A percentile compares a stretch with the other conserved stretches of the same genome.
These are phyloP conservation scores for Schizothorax lantsangensis DNA, from an alignment of 2,797 vertebrate genomes.

Conservation along the genomic window DNA sequence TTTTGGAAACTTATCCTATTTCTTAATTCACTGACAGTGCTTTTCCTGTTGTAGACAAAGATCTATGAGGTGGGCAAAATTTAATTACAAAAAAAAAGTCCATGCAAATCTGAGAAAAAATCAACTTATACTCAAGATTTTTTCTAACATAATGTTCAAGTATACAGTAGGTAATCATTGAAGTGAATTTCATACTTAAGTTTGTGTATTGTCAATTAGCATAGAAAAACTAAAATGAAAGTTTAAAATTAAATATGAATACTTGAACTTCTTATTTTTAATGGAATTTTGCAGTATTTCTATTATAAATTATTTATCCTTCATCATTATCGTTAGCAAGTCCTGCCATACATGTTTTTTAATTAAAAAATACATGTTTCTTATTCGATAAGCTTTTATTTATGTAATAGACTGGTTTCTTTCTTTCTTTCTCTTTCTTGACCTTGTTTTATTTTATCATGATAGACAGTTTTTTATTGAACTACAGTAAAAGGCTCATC, in stretches of 20 bases:
- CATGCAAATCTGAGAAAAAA: neutral
- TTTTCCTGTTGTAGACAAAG: neutral
- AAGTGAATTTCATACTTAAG: neutral
- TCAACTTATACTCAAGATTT: neutral
- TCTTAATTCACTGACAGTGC: neutral
- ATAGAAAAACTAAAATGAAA: too few species aligned
- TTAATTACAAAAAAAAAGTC: neutral
- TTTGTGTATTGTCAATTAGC: neutral
- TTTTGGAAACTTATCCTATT: neutral
- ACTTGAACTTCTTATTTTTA: too few species aligned
- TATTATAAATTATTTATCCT: neutral
- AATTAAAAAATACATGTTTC: too few species aligned
- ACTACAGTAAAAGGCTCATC: constrained; percentile 1
- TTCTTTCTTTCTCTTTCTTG: neutral
- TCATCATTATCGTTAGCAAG: too few species aligned
- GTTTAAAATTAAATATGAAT: too few species aligned
- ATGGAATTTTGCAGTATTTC: neutral
- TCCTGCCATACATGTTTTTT: too few species aligned
- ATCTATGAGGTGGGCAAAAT: neutral
- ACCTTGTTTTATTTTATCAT: neutral
- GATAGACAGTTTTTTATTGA: neutral
- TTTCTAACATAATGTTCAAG: neutral
- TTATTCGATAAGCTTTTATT: too few species aligned
- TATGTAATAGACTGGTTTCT: too few species aligned
- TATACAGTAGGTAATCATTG: neutral